phyloP scores from a whole-genome alignment of 2,113 vertebrate species.

The Merops nubicus region DNA sequence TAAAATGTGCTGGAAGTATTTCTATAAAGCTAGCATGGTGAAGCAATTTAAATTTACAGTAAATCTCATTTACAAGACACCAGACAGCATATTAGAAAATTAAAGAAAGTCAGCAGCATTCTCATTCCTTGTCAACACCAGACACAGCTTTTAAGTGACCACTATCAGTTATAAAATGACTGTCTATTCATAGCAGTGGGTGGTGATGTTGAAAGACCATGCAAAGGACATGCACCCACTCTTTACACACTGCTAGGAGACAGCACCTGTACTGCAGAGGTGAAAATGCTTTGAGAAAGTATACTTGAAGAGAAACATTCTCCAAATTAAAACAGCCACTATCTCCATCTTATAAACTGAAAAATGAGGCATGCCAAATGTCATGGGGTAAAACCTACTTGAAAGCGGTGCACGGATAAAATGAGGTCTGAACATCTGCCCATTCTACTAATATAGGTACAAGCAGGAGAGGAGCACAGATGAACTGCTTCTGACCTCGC shows the following conservation, averaged over 20 bases:
- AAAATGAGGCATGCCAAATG: background rate
- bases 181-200: background rate
- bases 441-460: background rate
- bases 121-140: background rate
- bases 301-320: background rate
- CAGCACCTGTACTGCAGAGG: background rate
- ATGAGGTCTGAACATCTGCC: background rate
- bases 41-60: background rate
- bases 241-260: background rate
- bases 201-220: background rate
- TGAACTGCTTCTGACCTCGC: background rate
- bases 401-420: background rate
- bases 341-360: background rate
- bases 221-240: rapidly evolving
- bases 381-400: background rate
- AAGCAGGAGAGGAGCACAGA: rapidly evolving
- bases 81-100: background rate
- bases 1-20: background rate
- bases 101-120: background rate
- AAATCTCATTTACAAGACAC: background rate
- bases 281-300: background rate
- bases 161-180: background rate
- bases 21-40: background rate
- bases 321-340: background rate
- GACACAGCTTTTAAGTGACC: background rate